phyloP scores from a whole-genome alignment of 2,113 vertebrate genomes.

The Vanacampus margaritifer region DNA sequence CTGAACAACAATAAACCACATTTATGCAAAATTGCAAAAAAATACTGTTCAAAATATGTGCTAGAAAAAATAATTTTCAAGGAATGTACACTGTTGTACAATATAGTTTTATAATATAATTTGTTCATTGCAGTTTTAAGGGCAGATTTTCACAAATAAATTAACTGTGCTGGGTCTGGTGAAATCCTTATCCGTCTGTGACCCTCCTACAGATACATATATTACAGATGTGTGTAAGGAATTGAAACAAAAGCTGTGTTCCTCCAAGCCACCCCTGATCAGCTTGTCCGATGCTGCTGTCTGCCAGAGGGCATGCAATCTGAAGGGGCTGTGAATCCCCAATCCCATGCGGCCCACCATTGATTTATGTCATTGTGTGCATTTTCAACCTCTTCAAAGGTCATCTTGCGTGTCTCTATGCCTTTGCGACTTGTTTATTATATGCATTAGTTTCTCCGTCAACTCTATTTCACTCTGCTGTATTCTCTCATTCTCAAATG shows the following conservation, averaged over 20 bases:
- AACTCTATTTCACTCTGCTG: neutral
- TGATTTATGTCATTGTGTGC: constrained; percentile 72
- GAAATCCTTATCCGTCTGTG: neutral
- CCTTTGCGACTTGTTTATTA: constrained; percentile 30
- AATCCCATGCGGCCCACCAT: constrained; percentile 51
- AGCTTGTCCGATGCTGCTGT: constrained; percentile 41
- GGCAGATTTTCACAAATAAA: too few relatives aligned
- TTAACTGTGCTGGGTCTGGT: too few relatives aligned
- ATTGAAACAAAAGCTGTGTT: constrained; percentile 16
- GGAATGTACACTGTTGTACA: too few relatives aligned
- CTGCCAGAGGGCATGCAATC: constrained; percentile 48
- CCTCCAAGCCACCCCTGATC: constrained; percentile 12
- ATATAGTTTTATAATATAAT: too few relatives aligned
- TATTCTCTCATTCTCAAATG: constrained; percentile 12
- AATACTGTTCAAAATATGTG: too few relatives aligned
- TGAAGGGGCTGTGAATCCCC: constrained; percentile 48
- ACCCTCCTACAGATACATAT: constrained; percentile 9
- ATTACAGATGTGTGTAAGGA: constrained; percentile 17
- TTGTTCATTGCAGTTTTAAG: too few relatives aligned
- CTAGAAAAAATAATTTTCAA: too few relatives aligned
- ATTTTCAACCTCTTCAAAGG: constrained; percentile 66
- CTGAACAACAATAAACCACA: too few relatives aligned
- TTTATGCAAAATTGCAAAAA: too few relatives aligned
- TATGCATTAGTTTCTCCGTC: constrained; percentile 34
- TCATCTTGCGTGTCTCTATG: constrained; percentile 64